Evolutionary conservation across 2,797 vertebrate genomes (phyloP).

Genomic region (Lophius americanus): DNA sequence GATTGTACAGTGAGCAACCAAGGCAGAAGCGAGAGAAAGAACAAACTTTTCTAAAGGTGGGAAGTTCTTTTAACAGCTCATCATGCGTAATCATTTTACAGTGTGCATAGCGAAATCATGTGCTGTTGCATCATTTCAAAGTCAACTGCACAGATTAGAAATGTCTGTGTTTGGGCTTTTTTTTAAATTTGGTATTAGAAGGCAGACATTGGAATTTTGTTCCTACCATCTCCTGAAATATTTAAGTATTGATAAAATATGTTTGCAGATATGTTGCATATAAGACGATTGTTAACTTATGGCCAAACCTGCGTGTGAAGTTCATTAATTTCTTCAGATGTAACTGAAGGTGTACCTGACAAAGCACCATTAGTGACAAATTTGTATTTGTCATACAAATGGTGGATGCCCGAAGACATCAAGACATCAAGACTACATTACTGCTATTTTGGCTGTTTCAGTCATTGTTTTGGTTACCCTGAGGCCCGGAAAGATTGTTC

Average conservation of each 20-base stretch:
- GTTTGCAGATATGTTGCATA: conserved; percentile 1
- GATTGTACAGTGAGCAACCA: not conserved
- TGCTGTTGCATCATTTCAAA: not conserved
- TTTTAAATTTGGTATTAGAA: not conserved
- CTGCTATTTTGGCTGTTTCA: not conserved
- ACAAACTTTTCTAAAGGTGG: not conserved
- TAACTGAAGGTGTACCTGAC: not conserved
- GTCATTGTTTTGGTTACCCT: not conserved
- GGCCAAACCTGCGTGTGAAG: not conserved
- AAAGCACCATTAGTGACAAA: not conserved
- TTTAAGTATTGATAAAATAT: not conserved
- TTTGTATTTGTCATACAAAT: conserved; percentile 1
- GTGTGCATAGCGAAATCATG: no score
- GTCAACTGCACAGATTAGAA: not conserved
- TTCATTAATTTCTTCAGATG: not conserved
- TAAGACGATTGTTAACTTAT: not conserved
- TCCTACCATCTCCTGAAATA: not conserved
- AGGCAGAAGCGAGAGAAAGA: not conserved
- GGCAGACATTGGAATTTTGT: not conserved
- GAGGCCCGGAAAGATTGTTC: not conserved
- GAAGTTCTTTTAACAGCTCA: not conserved
- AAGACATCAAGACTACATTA: not conserved
- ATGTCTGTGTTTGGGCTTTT: not conserved
- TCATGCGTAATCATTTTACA: not conserved
- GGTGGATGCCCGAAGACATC: not conserved